Evolutionary conservation across 64 coral and sea anemone species (phyloP).

Genomic region (Montipora capricornis): DNA sequence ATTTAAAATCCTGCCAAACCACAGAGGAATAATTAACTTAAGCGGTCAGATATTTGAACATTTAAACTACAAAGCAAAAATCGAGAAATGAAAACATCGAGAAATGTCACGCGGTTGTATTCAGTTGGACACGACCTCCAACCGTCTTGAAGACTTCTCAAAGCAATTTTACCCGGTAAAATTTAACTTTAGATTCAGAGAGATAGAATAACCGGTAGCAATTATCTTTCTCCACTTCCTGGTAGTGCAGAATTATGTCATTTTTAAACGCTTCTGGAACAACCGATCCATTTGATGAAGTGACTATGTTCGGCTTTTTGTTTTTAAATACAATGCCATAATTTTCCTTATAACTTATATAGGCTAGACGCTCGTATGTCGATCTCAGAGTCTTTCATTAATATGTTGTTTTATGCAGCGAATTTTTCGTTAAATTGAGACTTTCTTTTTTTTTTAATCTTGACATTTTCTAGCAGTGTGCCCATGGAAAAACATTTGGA

Average conservation of each 20-base stretch:
- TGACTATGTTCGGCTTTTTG: neutral
- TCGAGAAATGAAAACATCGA: slow-evolving; percentile 16
- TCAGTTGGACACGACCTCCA: neutral
- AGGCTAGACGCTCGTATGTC: neutral
- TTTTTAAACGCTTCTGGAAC: neutral
- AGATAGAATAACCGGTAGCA: neutral
- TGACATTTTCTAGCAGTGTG: neutral
- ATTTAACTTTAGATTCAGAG: neutral
- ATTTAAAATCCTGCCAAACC: neutral
- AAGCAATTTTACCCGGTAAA: slow-evolving; percentile 8
- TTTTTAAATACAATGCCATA: neutral
- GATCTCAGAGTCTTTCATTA: neutral
- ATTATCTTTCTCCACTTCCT: neutral
- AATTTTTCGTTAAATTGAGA: neutral
- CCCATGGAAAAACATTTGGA: neutral
- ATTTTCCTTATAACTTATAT: neutral
- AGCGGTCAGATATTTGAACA: neutral
- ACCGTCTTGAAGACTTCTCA: neutral
- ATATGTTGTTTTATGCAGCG: neutral
- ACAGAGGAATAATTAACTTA: neutral
- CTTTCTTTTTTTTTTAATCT: neutral
- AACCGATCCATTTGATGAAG: neutral
- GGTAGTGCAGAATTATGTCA: neutral
- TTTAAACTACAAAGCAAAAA: no score
- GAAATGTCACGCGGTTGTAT: neutral